These are phyloP conservation scores for Leptobrachium leishanense DNA, from an alignment of 2,113 vertebrate species.

Conservation along the genomic window DNA sequence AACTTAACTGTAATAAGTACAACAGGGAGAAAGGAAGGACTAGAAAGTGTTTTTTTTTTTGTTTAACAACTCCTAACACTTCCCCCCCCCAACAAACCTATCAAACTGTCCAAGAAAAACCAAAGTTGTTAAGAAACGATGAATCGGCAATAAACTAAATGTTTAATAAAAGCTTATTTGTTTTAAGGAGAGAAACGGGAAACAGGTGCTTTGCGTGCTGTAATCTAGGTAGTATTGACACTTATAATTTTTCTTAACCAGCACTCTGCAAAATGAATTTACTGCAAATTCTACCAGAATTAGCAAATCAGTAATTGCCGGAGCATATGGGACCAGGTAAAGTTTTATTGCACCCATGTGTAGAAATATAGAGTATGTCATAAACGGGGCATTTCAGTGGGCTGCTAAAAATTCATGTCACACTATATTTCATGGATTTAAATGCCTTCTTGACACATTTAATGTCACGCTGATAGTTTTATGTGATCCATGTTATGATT, in stretches of 20 bases:
- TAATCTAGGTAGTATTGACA: slow-evolving; percentile 26
- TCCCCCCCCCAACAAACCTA: slow-evolving; percentile 10
- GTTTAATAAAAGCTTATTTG: slow-evolving; percentile 40
- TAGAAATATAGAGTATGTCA: slow-evolving; percentile 46
- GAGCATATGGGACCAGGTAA: slow-evolving; percentile 45
- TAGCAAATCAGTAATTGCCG: slow-evolving; percentile 45
- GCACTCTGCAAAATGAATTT: slow-evolving; percentile 36
- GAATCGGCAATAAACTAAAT: slow-evolving; percentile 39
- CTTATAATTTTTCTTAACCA: slow-evolving; percentile 29
- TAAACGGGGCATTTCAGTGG: slow-evolving; percentile 42
- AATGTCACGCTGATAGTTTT: slow-evolving; percentile 47
- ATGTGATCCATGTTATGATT: slow-evolving; percentile 44
- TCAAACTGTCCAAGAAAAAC: slow-evolving; percentile 39
- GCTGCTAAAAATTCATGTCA: slow-evolving; percentile 44
- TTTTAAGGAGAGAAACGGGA: slow-evolving; percentile 30
- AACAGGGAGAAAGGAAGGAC: background rate
- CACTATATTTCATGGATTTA: slow-evolving; percentile 45
- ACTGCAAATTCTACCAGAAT: slow-evolving; percentile 40
- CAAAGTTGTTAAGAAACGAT: slow-evolving; percentile 36
- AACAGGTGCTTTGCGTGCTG: slow-evolving; percentile 29
- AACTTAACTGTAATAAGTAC: background rate
- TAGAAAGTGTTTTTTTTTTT: background rate
- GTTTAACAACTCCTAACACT: slow-evolving; percentile 37
- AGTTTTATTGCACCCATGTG: slow-evolving; percentile 45
- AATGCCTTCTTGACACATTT: slow-evolving; percentile 49